These are phyloP conservation scores for Sesamia inferens DNA, from an alignment of 2,888 invertebrate species.

Conservation along the genomic window DNA sequence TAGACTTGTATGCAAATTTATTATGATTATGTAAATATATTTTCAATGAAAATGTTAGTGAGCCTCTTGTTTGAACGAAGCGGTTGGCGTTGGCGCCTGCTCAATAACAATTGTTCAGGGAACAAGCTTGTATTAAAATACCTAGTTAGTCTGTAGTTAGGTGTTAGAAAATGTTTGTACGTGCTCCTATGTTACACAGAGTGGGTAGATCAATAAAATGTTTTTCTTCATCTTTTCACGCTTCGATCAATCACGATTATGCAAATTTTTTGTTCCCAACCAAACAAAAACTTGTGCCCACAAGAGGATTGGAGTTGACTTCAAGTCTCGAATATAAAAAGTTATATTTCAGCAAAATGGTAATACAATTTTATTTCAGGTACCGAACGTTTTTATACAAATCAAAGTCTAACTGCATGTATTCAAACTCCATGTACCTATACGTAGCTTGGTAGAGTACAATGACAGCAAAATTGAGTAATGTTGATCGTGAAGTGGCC, in stretches of 20 bases:
- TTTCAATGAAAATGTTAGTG: slow-evolving; percentile 53
- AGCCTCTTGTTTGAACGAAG: slow-evolving; percentile 44
- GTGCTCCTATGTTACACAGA: slow-evolving; percentile 27
- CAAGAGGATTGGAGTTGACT: not conserved
- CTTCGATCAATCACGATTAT: slow-evolving; percentile 32
- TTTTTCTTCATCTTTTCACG: slow-evolving; percentile 16
- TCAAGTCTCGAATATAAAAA: slow-evolving; percentile 3
- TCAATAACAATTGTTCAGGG: slow-evolving; percentile 51
- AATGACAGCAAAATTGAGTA: slow-evolving; percentile 36
- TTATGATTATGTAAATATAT: slow-evolving; percentile 47
- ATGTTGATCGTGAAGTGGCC: slow-evolving; percentile 31
- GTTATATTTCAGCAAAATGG: not conserved
- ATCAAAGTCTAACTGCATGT: not conserved
- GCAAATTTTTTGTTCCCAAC: slow-evolving; percentile 22
- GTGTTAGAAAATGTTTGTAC: slow-evolving; percentile 25
- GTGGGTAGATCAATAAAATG: slow-evolving; percentile 19
- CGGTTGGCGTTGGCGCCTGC: slow-evolving; percentile 26
- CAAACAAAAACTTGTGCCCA: slow-evolving; percentile 12
- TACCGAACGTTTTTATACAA: not conserved
- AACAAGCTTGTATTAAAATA: slow-evolving; percentile 44
- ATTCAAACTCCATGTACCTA: slow-evolving; percentile 5
- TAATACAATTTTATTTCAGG: not conserved
- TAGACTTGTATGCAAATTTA: slow-evolving; percentile 41
- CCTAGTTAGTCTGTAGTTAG: slow-evolving; percentile 20
- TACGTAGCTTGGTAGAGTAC: slow-evolving; percentile 5